Conservation (phyloP, 1,140 invertebrate genomes). For the Cydia fagiglandana region DNA sequence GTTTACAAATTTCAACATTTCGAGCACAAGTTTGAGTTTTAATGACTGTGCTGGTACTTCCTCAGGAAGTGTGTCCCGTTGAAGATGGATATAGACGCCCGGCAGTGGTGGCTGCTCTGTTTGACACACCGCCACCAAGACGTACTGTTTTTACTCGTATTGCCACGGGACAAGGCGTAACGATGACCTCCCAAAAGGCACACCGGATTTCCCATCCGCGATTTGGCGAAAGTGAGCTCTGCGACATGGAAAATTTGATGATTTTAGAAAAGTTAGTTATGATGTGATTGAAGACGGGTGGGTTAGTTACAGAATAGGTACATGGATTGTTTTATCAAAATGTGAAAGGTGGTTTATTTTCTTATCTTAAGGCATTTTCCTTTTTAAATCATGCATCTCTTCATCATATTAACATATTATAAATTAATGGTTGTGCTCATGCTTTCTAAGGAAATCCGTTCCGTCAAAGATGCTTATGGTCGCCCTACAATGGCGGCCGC, state of each 20-base stretch:
- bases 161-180: background rate
- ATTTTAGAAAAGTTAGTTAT: too few species aligned
- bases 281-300: too few species aligned
- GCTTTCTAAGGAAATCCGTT: background rate
- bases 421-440: background rate
- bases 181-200: background rate
- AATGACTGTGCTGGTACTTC: background rate
- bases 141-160: background rate
- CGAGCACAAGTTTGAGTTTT: background rate
- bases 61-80: background rate
- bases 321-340: too few species aligned
- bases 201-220: background rate
- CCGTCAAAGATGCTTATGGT: background rate
- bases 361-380: too few species aligned
- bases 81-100: background rate
- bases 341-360: too few species aligned
- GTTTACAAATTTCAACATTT: too few species aligned
- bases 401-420: too few species aligned
- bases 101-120: background rate
- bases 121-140: background rate
- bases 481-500: background rate
- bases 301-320: too few species aligned
- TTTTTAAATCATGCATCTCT: too few species aligned
- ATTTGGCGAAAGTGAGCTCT: conserved; percentile 3
- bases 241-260: background rate